Evolutionary conservation across 2,113 vertebrate genomes (phyloP).

Genomic region (Xenotilapia leptura): DNA sequence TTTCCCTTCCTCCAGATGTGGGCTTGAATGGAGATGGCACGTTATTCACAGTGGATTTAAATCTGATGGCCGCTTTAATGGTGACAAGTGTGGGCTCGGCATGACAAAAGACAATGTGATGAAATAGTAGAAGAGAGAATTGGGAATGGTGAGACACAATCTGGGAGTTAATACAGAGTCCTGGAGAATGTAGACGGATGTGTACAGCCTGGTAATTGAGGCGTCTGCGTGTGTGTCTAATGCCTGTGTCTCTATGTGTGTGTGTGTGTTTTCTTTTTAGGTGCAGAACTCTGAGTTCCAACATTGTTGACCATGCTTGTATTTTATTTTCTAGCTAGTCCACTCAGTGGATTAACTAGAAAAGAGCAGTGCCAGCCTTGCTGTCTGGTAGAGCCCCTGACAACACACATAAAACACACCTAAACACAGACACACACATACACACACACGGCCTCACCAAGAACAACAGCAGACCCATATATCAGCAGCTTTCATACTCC

Average conservation of each 20-base stretch:
- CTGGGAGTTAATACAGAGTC: not conserved
- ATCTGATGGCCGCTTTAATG: conserved; percentile 10
- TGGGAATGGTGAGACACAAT: not conserved
- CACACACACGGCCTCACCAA: not conserved
- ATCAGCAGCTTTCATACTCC: conserved; percentile 40
- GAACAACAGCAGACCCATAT: conserved; percentile 25
- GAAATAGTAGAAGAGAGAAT: not conserved
- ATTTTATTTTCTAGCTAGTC: not conserved
- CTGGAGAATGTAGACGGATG: not conserved
- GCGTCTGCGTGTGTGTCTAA: not conserved
- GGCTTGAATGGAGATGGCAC: conserved; percentile 4
- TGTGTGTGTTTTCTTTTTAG: not conserved
- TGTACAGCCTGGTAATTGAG: not conserved
- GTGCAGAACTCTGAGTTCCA: conserved; percentile 14
- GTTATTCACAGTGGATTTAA: conserved; percentile 37
- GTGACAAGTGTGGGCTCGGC: not conserved
- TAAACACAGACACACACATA: not conserved
- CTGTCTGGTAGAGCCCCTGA: not conserved
- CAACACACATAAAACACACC: not conserved
- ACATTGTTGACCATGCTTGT: not conserved
- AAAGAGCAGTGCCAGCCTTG: not conserved
- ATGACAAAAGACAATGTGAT: not conserved
- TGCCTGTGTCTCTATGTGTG: not conserved
- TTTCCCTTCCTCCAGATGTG: conserved; percentile 3
- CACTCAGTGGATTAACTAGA: not conserved